phyloP scores from a whole-genome alignment of 2,888 invertebrate genomes.

The Poecilus cupreus region DNA sequence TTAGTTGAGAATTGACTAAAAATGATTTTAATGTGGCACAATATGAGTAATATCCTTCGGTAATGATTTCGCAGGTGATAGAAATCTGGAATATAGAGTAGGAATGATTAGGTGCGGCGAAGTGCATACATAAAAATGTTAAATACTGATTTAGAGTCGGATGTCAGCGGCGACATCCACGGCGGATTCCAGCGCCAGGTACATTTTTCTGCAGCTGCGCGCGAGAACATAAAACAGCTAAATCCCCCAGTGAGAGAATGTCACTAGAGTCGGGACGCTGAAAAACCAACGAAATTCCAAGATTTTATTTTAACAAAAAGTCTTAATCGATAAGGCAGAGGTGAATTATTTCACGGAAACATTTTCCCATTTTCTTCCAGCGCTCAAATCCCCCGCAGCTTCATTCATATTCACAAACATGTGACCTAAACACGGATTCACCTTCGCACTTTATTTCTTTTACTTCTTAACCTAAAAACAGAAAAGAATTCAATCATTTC shows the following conservation, averaged over 20 bases:
- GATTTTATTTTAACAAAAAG: constrained; percentile 40
- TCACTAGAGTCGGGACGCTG: constrained; percentile 18
- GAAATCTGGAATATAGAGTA: not conserved
- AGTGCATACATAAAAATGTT: constrained; percentile 43
- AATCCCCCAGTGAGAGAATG: constrained; percentile 36
- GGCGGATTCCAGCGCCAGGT: constrained; percentile 3
- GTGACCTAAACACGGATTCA: constrained; percentile 29
- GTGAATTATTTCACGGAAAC: constrained; percentile 44
- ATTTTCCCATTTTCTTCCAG: constrained; percentile 38
- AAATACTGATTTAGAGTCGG: constrained; percentile 38
- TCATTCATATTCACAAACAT: constrained; percentile 42
- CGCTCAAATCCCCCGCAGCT: not conserved
- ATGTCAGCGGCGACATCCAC: not conserved
- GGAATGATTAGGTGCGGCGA: not conserved
- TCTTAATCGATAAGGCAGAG: constrained; percentile 39
- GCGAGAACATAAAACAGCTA: constrained; percentile 39
- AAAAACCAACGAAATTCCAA: constrained; percentile 19
- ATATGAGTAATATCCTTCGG: not conserved
- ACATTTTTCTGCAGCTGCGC: not conserved
- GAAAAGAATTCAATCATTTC: not conserved
- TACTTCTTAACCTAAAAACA: not conserved
- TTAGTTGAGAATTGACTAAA: no score
- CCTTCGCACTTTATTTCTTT: constrained; percentile 28
- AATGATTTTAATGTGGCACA: not conserved
- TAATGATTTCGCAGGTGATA: constrained; percentile 7